Evolutionary conservation across 2,113 vertebrate species (phyloP).

Genomic region (Trichomycterus rosablanca): DNA sequence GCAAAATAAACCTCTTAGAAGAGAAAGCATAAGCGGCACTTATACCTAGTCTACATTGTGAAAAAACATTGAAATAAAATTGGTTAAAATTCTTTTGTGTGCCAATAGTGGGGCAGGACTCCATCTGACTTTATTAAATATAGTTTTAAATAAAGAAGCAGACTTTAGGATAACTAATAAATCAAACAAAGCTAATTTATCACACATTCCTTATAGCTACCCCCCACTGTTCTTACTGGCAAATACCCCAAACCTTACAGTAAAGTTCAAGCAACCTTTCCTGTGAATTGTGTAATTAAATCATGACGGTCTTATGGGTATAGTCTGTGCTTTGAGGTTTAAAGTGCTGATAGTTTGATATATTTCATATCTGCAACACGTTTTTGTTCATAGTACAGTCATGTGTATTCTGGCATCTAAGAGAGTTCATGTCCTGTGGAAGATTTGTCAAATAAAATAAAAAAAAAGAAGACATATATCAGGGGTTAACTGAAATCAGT

Average conservation of each 20-base stretch:
- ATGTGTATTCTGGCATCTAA: background rate
- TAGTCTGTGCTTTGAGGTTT: background rate
- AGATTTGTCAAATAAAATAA: no score
- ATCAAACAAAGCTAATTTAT: conserved; percentile 17
- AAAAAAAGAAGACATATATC: no score
- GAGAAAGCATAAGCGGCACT: background rate
- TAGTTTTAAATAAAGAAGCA: background rate
- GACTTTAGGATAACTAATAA: conserved; percentile 1
- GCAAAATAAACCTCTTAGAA: conserved; percentile 6
- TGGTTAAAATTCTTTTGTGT: background rate
- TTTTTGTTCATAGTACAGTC: background rate
- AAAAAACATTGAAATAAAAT: background rate
- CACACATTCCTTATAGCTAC: background rate
- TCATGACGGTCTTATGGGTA: background rate
- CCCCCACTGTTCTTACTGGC: conserved; percentile 3
- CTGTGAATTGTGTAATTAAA: background rate
- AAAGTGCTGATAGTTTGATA: background rate
- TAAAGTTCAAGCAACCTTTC: background rate
- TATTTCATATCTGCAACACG: background rate
- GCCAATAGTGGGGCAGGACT: no score
- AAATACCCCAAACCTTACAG: background rate
- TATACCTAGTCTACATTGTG: background rate
- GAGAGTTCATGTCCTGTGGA: no score
- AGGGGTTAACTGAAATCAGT: no score
- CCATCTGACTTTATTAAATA: background rate